Evolutionary conservation across 2,797 vertebrate genomes (phyloP).

Genomic region (Glyptemys insculpta): DNA sequence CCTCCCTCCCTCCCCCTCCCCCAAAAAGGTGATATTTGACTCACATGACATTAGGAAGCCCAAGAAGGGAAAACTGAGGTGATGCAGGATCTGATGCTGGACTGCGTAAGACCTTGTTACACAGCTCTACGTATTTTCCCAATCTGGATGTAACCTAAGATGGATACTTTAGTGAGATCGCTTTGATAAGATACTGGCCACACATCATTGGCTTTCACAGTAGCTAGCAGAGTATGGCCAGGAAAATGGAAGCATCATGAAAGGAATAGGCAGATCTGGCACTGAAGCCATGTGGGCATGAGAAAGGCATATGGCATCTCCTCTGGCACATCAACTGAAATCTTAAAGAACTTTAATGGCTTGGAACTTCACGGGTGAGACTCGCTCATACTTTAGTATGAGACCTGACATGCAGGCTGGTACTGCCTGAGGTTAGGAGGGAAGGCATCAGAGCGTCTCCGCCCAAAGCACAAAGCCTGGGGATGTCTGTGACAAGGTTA

Average conservation of each 20-base stretch:
- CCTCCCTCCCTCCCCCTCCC: no score
- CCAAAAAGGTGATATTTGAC: neutral
- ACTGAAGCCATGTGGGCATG: neutral
- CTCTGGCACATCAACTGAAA: neutral
- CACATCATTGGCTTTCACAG: neutral
- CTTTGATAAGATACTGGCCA: neutral
- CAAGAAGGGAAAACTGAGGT: neutral
- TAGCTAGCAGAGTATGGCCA: accelerated
- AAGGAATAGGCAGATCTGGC: neutral
- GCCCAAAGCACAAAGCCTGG: neutral
- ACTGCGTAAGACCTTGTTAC: neutral
- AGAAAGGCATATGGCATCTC: neutral
- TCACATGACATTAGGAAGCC: neutral
- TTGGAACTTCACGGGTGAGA: accelerated
- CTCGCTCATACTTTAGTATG: neutral
- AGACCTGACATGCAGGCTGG: neutral
- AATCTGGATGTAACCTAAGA: neutral
- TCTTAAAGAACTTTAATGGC: neutral
- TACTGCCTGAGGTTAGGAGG: neutral
- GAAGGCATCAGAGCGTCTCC: accelerated
- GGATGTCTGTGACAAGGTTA: neutral
- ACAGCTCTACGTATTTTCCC: neutral
- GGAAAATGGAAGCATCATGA: neutral
- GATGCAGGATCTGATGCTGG: neutral
- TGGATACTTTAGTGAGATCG: neutral